Percentiles rank a stretch among this genome's conserved stretches.
phyloP scores from a whole-genome alignment of 2,797 vertebrate genomes.

The Alauda arvensis region DNA sequence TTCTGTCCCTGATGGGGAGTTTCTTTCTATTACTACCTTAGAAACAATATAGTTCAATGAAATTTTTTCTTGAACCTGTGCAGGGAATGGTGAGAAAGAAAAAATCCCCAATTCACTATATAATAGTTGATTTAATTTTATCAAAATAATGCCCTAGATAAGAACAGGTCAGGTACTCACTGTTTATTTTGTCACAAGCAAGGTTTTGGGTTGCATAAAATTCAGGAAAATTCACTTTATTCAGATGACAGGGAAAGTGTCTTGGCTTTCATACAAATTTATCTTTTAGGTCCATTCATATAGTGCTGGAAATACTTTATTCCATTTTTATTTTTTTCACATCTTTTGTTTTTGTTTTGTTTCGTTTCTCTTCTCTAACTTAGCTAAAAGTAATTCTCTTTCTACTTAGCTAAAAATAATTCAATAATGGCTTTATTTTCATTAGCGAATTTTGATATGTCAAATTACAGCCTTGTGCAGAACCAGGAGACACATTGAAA shows the following conservation, averaged over 20 bases:
- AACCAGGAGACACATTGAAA: neutral
- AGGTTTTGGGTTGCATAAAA: neutral
- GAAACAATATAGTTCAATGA: neutral
- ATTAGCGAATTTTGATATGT: neutral
- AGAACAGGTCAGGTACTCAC: neutral
- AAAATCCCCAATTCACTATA: neutral
- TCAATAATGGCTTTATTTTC: neutral
- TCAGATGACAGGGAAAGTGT: neutral
- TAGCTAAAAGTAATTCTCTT: neutral
- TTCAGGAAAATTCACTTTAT: neutral
- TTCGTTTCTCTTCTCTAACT: neutral
- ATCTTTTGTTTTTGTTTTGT: neutral
- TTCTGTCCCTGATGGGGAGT: neutral
- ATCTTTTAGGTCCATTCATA: neutral
- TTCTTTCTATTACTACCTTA: neutral
- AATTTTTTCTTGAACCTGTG: neutral
- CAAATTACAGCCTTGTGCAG: neutral
- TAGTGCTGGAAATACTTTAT: neutral
- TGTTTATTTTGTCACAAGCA: neutral
- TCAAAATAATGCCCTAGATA: neutral
- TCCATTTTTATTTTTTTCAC: no score
- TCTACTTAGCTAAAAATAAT: neutral
- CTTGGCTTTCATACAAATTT: neutral
- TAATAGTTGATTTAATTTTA: neutral
- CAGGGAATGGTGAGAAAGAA: neutral